Conservation (phyloP, 2,797 vertebrate species). For the Anguilla megastoma region DNA sequence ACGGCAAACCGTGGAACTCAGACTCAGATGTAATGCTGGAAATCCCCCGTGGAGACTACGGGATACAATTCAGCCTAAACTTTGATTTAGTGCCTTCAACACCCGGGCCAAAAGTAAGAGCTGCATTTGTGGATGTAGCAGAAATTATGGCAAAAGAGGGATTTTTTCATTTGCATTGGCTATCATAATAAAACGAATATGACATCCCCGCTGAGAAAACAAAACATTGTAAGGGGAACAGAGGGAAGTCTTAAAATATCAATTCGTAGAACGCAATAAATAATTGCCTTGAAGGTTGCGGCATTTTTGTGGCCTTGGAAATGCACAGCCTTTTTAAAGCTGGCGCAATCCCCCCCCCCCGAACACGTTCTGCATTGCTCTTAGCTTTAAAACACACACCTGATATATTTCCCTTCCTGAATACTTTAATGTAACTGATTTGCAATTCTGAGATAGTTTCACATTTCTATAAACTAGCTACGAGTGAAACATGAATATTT, state of each 20-base stretch:
- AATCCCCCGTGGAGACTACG: neutral
- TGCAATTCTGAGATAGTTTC: conserved; percentile 77
- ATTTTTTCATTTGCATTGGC: neutral
- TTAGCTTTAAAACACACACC: conserved; percentile 37
- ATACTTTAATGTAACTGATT: conserved; percentile 71
- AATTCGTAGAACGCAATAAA: conserved; percentile 47
- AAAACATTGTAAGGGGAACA: neutral
- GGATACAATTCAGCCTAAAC: neutral
- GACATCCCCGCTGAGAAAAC: neutral
- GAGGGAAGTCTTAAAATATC: conserved; percentile 43
- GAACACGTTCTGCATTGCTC: conserved; percentile 14
- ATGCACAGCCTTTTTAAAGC: conserved; percentile 30
- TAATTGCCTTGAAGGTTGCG: conserved; percentile 35
- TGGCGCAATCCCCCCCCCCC: neutral
- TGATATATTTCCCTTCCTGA: conserved; percentile 53
- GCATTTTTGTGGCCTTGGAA: conserved; percentile 44
- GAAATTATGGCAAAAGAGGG: conserved; percentile 30
- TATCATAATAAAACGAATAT: neutral
- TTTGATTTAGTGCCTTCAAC: neutral
- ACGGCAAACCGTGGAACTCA: neutral
- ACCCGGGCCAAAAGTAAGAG: conserved; percentile 3
- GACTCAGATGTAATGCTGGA: neutral
- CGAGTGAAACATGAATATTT: conserved; percentile 88
- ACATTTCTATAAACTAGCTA: conserved; percentile 83
- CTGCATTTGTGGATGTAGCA: neutral